Percentiles rank a stretch among this genome's conserved stretches.
These are phyloP conservation scores for Okamejei kenojei DNA, from an alignment of 2,797 vertebrate species.

Conservation along the genomic window DNA sequence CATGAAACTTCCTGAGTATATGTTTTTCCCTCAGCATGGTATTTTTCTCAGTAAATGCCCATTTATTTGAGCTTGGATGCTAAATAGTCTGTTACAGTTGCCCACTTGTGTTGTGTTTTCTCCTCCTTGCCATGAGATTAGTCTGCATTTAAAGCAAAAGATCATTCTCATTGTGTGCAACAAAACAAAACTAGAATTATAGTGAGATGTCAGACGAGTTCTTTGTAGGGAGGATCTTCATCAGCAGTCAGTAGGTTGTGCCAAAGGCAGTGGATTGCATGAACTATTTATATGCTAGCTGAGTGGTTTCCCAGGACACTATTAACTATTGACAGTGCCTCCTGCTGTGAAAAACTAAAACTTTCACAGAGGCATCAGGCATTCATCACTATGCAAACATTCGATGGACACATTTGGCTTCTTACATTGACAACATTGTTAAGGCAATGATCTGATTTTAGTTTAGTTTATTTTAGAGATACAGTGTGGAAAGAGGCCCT, in stretches of 20 bases:
- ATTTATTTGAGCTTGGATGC: not conserved
- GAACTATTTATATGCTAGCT: slow-evolving; percentile 49
- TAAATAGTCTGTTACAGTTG: not conserved
- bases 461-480: no score
- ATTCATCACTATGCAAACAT: slow-evolving; percentile 49
- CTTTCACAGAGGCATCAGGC: slow-evolving; percentile 45
- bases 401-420: slow-evolving; percentile 46
- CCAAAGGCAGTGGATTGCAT: slow-evolving; percentile 50
- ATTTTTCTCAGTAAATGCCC: not conserved
- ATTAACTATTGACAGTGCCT: slow-evolving; percentile 47
- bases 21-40: not conserved
- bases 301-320: slow-evolving; percentile 55
- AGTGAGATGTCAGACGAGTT: slow-evolving; percentile 49
- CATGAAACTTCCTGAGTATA: not conserved
- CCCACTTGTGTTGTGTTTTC: slow-evolving; percentile 41
- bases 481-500: no score
- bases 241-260: slow-evolving; percentile 48
- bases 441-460: slow-evolving; percentile 6
- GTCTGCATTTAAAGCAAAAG: slow-evolving; percentile 40
- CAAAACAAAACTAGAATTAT: slow-evolving; percentile 44
- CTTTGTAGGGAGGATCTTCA: slow-evolving; percentile 47
- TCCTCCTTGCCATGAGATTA: slow-evolving; percentile 45
- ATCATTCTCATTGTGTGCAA: slow-evolving; percentile 33
- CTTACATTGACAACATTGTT: slow-evolving; percentile 44
- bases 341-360: slow-evolving; percentile 46